These are phyloP conservation scores for Notolabrus celidotus DNA, from an alignment of 2,797 vertebrate species.

Conservation along the genomic window DNA sequence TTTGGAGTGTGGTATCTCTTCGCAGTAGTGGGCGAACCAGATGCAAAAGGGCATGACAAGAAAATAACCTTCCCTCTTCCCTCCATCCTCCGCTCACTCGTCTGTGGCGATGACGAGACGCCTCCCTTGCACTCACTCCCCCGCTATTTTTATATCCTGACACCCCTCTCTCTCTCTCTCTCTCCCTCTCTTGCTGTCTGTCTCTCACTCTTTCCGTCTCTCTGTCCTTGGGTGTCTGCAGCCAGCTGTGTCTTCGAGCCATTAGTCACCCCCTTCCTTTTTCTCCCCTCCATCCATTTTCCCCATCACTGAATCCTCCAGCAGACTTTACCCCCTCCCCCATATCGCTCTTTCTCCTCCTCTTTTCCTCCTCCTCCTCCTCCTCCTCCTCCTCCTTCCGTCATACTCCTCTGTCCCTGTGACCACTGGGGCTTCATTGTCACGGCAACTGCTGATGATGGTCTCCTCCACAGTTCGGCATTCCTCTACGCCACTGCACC, in stretches of 20 bases:
- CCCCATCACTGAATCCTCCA: constrained; percentile 81
- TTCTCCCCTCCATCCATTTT: constrained; percentile 78
- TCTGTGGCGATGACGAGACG: constrained; percentile 62
- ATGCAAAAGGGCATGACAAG: constrained; percentile 72
- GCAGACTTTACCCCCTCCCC: constrained; percentile 72
- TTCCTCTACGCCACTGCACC: constrained; percentile 70
- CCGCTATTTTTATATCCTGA: constrained; percentile 73
- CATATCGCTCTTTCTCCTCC: constrained; percentile 41
- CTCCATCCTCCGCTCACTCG: constrained; percentile 35
- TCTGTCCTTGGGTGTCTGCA: constrained; percentile 85
- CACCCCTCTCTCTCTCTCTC: constrained; percentile 28
- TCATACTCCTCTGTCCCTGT: constrained; percentile 59
- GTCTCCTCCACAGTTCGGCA: constrained; percentile 50
- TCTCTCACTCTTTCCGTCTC: constrained; percentile 66
- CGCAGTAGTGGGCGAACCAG: constrained; percentile 35
- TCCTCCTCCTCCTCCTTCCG: constrained; percentile 52
- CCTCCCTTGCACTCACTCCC: constrained; percentile 42
- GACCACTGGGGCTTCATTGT: constrained; percentile 78
- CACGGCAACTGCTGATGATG: constrained; percentile 71
- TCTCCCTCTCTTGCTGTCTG: constrained; percentile 30
- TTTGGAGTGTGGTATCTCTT: constrained; percentile 26
- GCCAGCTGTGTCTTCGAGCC: constrained; percentile 85
- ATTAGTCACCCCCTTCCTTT: constrained; percentile 71
- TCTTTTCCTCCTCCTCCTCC: constrained; percentile 33
- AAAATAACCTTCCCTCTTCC: constrained; percentile 73